These are phyloP conservation scores for Anagrus nilaparvatae DNA, from an alignment of 1,140 invertebrate genomes.

Conservation along the genomic window DNA sequence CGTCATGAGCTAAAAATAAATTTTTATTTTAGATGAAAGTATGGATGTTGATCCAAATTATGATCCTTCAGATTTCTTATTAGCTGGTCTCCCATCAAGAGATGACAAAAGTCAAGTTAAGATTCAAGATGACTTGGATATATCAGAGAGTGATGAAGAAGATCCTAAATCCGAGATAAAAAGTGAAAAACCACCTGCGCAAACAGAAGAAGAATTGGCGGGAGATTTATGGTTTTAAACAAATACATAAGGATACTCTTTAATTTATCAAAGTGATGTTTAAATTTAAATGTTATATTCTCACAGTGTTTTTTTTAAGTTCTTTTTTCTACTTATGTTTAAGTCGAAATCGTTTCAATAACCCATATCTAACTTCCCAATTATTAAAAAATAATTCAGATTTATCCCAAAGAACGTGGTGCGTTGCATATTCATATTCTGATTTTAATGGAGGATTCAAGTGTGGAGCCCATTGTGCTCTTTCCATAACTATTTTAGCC, in stretches of 20 bases:
- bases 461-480: constrained; percentile 49
- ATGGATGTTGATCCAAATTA: constrained; percentile 77
- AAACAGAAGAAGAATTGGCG: constrained; percentile 39
- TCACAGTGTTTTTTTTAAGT: background rate
- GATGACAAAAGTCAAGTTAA: constrained; percentile 51
- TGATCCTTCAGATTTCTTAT: constrained; percentile 75
- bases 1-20: background rate
- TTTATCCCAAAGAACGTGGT: constrained; percentile 50
- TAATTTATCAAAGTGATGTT: constrained; percentile 3
- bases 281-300: background rate
- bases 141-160: constrained; percentile 73
- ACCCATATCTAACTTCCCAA: constrained; percentile 49
- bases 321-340: too few relatives aligned
- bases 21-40: constrained; percentile 55
- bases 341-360: constrained; percentile 49
- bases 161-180: constrained; percentile 28
- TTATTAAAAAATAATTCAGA: constrained; percentile 50
- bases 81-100: constrained; percentile 44
- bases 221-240: constrained; percentile 46
- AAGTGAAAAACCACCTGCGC: constrained; percentile 20
- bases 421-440: constrained; percentile 42
- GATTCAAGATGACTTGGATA: constrained; percentile 65
- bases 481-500: constrained; percentile 41
- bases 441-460: constrained; percentile 48
- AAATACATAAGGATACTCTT: constrained; percentile 6